A percentile compares a stretch with the other conserved stretches of the same genome.
phyloP scores from a whole-genome alignment of 92 coral and sea anemone species.

The Epizoanthus fatuus region DNA sequence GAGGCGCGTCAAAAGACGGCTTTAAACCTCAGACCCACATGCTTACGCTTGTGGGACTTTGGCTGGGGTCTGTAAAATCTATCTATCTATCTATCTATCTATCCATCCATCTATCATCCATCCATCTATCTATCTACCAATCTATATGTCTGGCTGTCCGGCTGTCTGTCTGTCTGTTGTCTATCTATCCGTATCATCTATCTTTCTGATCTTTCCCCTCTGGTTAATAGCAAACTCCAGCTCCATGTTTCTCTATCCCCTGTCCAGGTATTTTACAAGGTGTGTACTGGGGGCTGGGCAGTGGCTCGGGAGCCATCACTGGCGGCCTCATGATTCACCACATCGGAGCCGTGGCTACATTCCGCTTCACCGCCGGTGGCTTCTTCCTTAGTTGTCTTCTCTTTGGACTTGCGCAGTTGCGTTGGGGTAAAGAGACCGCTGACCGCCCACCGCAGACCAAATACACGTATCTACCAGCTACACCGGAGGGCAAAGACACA shows the following conservation, averaged over 20 bases:
- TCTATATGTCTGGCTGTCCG: too few species aligned
- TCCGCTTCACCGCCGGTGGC: slow-evolving; percentile 85
- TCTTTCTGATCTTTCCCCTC: too few species aligned
- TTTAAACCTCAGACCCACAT: too few species aligned
- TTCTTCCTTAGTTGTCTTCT: slow-evolving; percentile 79
- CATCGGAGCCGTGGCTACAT: slow-evolving; percentile 88
- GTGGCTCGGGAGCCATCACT: slow-evolving; percentile 92
- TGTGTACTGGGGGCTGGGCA: slow-evolving; percentile 98
- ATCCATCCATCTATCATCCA: too few species aligned
- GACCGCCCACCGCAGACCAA: slow-evolving; percentile 67
- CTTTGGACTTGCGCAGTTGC: slow-evolving; percentile 92
- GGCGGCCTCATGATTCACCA: slow-evolving; percentile 97
- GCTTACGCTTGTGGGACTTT: too few species aligned
- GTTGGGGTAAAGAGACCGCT: slow-evolving; percentile 75
- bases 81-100: too few species aligned
- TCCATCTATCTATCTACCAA: too few species aligned
- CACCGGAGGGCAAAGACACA: slow-evolving; percentile 90
- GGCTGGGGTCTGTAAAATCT: too few species aligned
- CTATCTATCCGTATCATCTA: too few species aligned
- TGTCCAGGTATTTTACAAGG: slow-evolving; percentile 93
- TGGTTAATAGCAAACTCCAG: too few species aligned
- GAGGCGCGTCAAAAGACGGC: too few species aligned
- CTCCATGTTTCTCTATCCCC: not conserved
- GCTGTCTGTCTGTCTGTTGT: too few species aligned
- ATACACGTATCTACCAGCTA: slow-evolving; percentile 85